Base-by-base conservation (phyloP, 2,797 vertebrate genomes). In the Sebastes diaconus region DNA sequence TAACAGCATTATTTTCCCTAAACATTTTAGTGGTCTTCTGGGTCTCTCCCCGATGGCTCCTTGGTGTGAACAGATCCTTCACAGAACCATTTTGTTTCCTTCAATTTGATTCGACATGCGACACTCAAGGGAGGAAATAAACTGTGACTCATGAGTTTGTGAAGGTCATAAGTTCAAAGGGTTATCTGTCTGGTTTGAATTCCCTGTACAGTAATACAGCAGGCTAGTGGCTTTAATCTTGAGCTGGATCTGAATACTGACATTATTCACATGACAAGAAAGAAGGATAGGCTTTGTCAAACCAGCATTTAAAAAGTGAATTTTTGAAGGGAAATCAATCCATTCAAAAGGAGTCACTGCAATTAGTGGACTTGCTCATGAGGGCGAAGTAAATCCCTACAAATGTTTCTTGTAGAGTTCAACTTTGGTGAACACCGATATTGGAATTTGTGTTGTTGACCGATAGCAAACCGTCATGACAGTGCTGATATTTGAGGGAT, bases 11-110 rank as follows among this genome's bases (percentile, higher is more conserved):
- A 72, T 87, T 81, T 75, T 73, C 59, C 59, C 68, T 71, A 71
- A 79, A 78, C 72, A 75, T 69, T 84, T 77, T 59, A 84, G 77
- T 59, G 73, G 81, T 77, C 81, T 84, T 67, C 63, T 20, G 52
- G 73, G 84, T 81, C 42, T 34, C 30, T 67, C 60, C 61, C 66
- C 20, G 10, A 25, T 34, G 75, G 52, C 79, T 81, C 50, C 57
- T 72, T 73, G 60, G 57, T 77, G 75, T 50, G 75, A 83, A 72
- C 55, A 68, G 30, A 79, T 66, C 11, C 59, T 64, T 54, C 25
- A 27, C 25, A 27, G 11, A 81, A 58, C 68, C 29, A 39, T 32
- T 74, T 63, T 3, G 55, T 70, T 72, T 63, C 3, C 52, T 77
- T 61, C 83, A 16, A 73, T 79, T 46, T 39, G 20, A 55, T 52